These are phyloP conservation scores for Rallus limicola DNA, from an alignment of 2,113 vertebrate genomes.

Conservation along the genomic window DNA sequence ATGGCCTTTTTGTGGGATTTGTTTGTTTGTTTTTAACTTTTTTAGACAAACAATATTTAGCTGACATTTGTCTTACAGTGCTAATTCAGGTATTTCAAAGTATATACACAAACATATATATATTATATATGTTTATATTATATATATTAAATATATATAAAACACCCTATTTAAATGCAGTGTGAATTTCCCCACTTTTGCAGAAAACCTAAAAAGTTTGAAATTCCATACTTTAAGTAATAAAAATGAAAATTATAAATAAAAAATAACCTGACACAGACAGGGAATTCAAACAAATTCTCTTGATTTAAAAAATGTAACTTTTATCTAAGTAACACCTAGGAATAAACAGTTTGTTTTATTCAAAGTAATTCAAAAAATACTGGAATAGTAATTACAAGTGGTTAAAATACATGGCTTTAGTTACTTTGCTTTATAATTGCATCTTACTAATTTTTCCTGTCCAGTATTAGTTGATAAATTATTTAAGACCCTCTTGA, in stretches of 20 bases:
- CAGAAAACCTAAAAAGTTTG: background rate
- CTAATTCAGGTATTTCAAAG: background rate
- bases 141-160: background rate
- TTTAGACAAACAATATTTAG: background rate
- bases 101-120: slow-evolving; percentile 42
- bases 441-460: background rate
- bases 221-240: background rate
- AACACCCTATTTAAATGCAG: background rate
- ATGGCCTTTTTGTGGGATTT: rapidly evolving
- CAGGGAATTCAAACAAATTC: background rate
- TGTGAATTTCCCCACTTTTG: background rate
- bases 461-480: background rate
- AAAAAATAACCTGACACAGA: background rate
- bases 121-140: too few relatives aligned
- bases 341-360: background rate
- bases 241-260: background rate
- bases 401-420: background rate
- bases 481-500: background rate
- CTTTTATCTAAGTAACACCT: background rate
- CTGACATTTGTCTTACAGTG: background rate
- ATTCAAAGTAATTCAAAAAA: background rate
- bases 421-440: background rate
- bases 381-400: background rate
- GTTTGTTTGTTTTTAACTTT: background rate
- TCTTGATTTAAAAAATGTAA: background rate